These are phyloP conservation scores for Aphis craccivora DNA, from an alignment of 1,140 invertebrate species.

Conservation along the genomic window DNA sequence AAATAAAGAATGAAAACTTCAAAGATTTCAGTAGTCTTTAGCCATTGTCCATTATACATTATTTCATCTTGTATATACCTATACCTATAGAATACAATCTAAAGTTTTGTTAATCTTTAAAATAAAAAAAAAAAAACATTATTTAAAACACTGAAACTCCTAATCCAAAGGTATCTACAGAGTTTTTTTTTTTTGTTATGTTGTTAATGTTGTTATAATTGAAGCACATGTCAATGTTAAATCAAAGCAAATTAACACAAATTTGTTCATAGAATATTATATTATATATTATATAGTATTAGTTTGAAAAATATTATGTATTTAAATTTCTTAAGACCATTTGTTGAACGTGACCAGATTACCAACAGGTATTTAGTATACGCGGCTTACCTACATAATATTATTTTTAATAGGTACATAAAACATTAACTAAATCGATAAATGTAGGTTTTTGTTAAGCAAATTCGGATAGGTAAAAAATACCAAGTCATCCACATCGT, in stretches of 20 bases:
- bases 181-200: neutral
- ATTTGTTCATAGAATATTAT: no score
- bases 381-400: neutral
- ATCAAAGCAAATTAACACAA: neutral
- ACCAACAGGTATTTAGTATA: neutral
- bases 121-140: neutral
- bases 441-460: neutral
- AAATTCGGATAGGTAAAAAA: neutral
- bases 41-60: neutral
- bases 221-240: neutral
- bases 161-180: neutral
- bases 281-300: neutral
- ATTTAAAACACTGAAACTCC: neutral
- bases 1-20: neutral
- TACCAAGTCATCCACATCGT: neutral
- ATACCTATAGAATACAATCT: neutral
- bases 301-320: neutral
- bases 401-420: neutral
- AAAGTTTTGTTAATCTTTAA: neutral
- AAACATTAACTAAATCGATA: neutral
- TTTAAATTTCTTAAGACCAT: neutral
- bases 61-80: neutral
- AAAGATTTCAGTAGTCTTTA: neutral
- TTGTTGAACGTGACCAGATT: neutral
- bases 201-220: neutral